phyloP scores from a whole-genome alignment of 1,140 invertebrate species.

The Drosophila melanogaster region Release_6_plus_ISO1_MT NT_033777.3:31394501-31395000 shows the following conservation, averaged over 20 bases:
- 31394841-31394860: conserved; percentile 17
- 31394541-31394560: conserved; percentile 66
- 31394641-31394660: conserved; percentile 1
- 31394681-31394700: conserved; percentile 25
- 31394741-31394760: conserved; percentile 23
- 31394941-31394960: neutral
- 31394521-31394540: conserved; percentile 55
- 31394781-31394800: conserved; percentile 16
- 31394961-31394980: neutral
- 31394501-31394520: conserved; percentile 27
- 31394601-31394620: conserved; percentile 8
- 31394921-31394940: neutral
- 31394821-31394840: conserved; percentile 7
- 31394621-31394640: conserved; percentile 2
- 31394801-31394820: conserved; percentile 24
- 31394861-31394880: conserved; percentile 16
- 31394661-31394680: conserved; percentile 21
- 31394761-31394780: conserved; percentile 19
- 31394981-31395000: no score
- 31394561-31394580: conserved; percentile 52
- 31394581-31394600: conserved; percentile 67
- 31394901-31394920: conserved; percentile 10
- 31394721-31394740: conserved; percentile 30
- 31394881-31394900: conserved; percentile 9
- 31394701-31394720: conserved; percentile 39